Percentiles rank a stretch among this genome's conserved stretches.
These are phyloP conservation scores for Blastomussa wellsi DNA, from an alignment of 92 coral and sea anemone genomes.

Conservation along the genomic window DNA sequence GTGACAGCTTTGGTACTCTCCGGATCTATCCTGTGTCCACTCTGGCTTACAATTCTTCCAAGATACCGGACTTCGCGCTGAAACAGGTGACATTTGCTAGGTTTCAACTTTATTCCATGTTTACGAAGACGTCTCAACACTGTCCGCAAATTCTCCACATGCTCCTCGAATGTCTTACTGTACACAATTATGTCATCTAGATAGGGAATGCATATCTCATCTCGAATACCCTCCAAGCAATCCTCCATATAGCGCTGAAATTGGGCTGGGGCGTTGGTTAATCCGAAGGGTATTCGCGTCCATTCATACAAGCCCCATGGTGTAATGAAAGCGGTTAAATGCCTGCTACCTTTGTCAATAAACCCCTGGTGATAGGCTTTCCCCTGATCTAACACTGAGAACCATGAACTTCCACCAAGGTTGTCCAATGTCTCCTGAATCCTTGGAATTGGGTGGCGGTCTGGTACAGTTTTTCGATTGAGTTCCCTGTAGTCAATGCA, in stretches of 20 bases:
- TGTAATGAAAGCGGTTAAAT: slow-evolving; percentile 37
- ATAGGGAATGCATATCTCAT: slow-evolving; percentile 44
- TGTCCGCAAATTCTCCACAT: slow-evolving; percentile 50
- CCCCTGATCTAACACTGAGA: too few relatives aligned
- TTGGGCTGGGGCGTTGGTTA: slow-evolving; percentile 43
- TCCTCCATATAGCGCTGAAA: slow-evolving; percentile 58
- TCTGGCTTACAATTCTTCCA: slow-evolving; percentile 32
- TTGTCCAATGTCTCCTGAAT: too few relatives aligned
- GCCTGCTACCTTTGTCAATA: too few relatives aligned
- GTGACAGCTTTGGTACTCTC: too few relatives aligned
- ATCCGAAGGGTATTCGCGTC: slow-evolving; percentile 50
- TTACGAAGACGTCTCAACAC: slow-evolving; percentile 28
- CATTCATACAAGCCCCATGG: slow-evolving; percentile 54
- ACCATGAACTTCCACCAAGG: too few relatives aligned
- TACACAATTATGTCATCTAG: slow-evolving; percentile 52
- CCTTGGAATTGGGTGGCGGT: too few relatives aligned
- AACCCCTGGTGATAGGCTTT: too few relatives aligned
- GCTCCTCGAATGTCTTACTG: slow-evolving; percentile 52
- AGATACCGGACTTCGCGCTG: slow-evolving; percentile 35
- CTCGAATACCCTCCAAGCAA: slow-evolving; percentile 44
- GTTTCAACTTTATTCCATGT: slow-evolving; percentile 41
- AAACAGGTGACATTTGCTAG: slow-evolving; percentile 41
- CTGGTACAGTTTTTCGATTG: too few relatives aligned
- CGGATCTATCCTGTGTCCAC: slow-evolving; percentile 41
- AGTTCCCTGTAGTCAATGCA: too few relatives aligned